Evolutionary conservation across 92 coral and sea anemone species (phyloP).

Genomic region (Parazoanthus darwini): DNA sequence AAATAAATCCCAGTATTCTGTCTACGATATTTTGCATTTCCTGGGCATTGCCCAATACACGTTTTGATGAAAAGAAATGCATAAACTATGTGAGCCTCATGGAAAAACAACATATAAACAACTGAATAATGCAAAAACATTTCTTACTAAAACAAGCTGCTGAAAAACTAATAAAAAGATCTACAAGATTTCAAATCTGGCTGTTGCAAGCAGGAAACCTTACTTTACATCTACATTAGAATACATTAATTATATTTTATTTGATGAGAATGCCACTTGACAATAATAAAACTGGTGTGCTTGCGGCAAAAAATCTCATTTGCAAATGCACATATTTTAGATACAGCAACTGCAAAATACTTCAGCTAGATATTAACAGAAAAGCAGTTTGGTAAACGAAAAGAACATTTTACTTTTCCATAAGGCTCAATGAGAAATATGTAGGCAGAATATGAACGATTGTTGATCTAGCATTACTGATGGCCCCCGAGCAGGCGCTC

Average conservation of each 20-base stretch:
- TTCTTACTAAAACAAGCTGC: neutral
- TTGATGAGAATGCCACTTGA: neutral
- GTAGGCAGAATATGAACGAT: slow-evolving; percentile 1
- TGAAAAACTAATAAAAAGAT: neutral
- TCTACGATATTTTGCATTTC: neutral
- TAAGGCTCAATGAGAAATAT: slow-evolving; percentile 2
- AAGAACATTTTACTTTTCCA: neutral
- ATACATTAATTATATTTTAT: neutral
- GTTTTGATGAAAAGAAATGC: slow-evolving; percentile 21
- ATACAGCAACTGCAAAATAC: neutral
- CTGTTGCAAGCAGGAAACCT: neutral
- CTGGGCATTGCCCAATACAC: neutral
- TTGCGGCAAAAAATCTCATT: too few species aligned
- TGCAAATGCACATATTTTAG: too few species aligned
- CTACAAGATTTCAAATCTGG: slow-evolving; percentile 2
- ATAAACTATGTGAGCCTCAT: neutral
- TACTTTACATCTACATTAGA: too few species aligned
- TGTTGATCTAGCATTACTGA: slow-evolving; percentile 12
- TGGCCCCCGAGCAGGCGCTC: slow-evolving; percentile 67
- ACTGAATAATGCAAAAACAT: neutral
- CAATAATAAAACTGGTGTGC: neutral
- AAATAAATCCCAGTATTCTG: neutral
- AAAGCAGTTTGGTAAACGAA: neutral
- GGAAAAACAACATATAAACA: neutral
- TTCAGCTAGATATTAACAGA: neutral